A percentile compares a stretch with the other conserved stretches of the same genome.
Conservation (phyloP, 1,140 invertebrate species). For the Chrysoperla carnea region DNA sequence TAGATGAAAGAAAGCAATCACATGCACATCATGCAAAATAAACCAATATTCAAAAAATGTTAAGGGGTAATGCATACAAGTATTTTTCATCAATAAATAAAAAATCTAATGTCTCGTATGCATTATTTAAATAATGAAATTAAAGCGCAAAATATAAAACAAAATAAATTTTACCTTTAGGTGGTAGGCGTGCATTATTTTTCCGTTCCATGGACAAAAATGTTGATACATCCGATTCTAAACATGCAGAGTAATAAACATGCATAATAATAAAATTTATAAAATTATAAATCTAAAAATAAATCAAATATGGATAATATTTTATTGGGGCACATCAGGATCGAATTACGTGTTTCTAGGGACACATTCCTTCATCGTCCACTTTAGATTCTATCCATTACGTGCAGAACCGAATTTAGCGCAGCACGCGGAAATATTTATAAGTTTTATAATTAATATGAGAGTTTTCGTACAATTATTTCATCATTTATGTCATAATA, state of each 20-base stretch:
- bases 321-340: too few relatives aligned
- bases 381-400: too few relatives aligned
- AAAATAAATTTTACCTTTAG: slow-evolving; percentile 3
- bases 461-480: too few relatives aligned
- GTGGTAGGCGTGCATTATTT: background rate
- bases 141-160: background rate
- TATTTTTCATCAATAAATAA: too few relatives aligned
- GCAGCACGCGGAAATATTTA: too few relatives aligned
- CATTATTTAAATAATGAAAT: background rate
- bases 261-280: slow-evolving; percentile 2
- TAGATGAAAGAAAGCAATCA: slow-evolving; percentile 14
- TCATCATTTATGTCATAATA: too few relatives aligned
- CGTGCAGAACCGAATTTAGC: too few relatives aligned
- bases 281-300: background rate
- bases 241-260: background rate
- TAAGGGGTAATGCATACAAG: too few relatives aligned
- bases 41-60: background rate
- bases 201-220: background rate
- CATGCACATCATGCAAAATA: slow-evolving; percentile 6
- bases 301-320: too few relatives aligned
- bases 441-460: too few relatives aligned
- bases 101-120: background rate
- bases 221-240: slow-evolving; percentile 2
- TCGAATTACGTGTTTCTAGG: too few relatives aligned
- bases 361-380: too few relatives aligned